Base-by-base conservation (phyloP, 2,113 vertebrate species). In the Anolis sagrei region DNA sequence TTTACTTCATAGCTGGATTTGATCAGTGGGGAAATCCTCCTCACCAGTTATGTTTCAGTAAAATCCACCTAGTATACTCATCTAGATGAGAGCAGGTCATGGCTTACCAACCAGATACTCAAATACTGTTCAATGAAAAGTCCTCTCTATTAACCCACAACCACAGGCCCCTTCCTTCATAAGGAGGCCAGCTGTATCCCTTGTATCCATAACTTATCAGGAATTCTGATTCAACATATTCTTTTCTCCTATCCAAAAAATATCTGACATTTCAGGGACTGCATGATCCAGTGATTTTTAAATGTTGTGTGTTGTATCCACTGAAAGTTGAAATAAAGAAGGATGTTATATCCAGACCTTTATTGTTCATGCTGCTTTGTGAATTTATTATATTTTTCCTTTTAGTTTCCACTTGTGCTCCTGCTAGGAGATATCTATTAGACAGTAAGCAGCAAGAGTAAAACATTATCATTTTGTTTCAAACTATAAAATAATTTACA, bases 361-460 rank as follows among this genome's bases (percentile, higher is more conserved):
- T 95, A 96, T 96, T 96, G 96, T 97, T 97, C 98, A 98, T 98
- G 98, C 98, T 98, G 97, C 97, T 97, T 97, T 95, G 97, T 97
- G 97, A 96, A 96, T 98, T 98, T 98, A 98, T 98, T 91, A 93
- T 82, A 93, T 94, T 81, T 92, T 91, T 94, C 81, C 92, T 91
- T 92, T 88, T 93, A 91, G 95, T 96, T 95, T 95, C 92, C 97
- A 97, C 97, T 97, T 96, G 96, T 95, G 96, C 96, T 97, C 95
- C 96, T 96, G 97, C 96, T 96, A 95, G 95, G 93, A 97, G 96
- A 95, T 91, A 96, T 95, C 94, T 96, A 96, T 96, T 92, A 96
- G 97, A 97, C 97, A 98, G 96, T 95, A 97, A 97, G 97, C 97
- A 96, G 96, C 97, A 97, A 97, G 97, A 96, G 95, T 96, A 96